Percentiles rank a stretch among this genome's conserved stretches.
phyloP scores from a whole-genome alignment of 2,113 vertebrate species.

The Leucoraja erinaceus region DNA sequence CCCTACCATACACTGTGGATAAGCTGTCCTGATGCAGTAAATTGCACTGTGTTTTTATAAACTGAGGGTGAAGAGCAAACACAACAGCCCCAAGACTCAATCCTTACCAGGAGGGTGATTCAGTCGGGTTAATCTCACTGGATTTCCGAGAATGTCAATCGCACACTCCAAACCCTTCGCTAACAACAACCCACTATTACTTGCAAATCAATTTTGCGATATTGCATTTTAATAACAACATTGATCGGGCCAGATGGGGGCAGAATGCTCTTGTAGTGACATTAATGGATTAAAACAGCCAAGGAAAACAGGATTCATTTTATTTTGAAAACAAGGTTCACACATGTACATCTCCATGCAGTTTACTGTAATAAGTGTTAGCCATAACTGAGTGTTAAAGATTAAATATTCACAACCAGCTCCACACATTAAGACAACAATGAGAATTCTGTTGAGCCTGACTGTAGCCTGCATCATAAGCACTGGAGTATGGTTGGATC shows the following conservation, averaged over 20 bases:
- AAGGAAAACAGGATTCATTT: constrained; percentile 35
- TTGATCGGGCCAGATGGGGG: neutral
- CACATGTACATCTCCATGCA: constrained; percentile 37
- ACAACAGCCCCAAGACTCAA: neutral
- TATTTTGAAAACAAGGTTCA: constrained; percentile 36
- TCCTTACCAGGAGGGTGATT: too few relatives aligned
- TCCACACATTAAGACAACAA: constrained; percentile 29
- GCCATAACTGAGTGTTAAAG: constrained; percentile 15
- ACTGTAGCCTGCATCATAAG: constrained; percentile 1
- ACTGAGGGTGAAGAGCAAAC: neutral
- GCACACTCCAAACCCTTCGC: neutral
- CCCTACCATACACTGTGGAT: neutral
- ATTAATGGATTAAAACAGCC: neutral
- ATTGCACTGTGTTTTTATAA: neutral
- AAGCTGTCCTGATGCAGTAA: neutral
- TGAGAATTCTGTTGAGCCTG: neutral
- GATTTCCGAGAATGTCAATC: neutral
- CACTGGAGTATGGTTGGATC: neutral
- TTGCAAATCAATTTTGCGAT: neutral
- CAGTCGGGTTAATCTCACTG: too few relatives aligned
- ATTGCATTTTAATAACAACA: neutral
- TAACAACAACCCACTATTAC: neutral
- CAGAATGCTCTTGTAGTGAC: neutral
- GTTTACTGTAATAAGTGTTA: constrained; percentile 13
- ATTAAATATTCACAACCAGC: constrained; percentile 36